phyloP scores from a whole-genome alignment of 2,888 invertebrate genomes.

The Polydrusus pterygomalis region DNA sequence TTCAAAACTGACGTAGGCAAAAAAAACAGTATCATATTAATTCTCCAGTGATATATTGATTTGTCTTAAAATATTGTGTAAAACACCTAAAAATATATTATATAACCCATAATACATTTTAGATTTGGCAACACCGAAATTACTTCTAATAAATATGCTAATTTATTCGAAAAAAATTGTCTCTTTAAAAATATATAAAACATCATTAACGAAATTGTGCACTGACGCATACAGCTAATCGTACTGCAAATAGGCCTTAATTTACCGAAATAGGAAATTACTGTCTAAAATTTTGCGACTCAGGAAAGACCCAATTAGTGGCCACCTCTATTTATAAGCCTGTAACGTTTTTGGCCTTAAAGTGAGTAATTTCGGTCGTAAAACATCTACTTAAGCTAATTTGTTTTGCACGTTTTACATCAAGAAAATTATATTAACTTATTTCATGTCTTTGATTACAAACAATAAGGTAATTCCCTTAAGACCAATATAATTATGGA shows the following conservation, averaged over 20 bases:
- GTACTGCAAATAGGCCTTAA: not conserved
- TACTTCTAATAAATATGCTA: too few relatives aligned
- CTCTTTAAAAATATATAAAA: too few relatives aligned
- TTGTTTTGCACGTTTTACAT: slow-evolving; percentile 17
- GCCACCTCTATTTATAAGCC: slow-evolving; percentile 15
- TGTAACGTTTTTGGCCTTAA: slow-evolving; percentile 20
- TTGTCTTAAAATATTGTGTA: too few relatives aligned
- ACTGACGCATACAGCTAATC: not conserved
- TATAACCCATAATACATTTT: too few relatives aligned
- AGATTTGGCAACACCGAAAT: too few relatives aligned
- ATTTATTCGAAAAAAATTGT: too few relatives aligned
- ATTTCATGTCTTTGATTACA: slow-evolving; percentile 15
- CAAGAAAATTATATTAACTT: not conserved
- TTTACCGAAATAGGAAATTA: slow-evolving; percentile 18
- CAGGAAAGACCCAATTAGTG: slow-evolving; percentile 12
- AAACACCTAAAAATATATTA: too few relatives aligned
- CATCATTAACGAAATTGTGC: too few relatives aligned
- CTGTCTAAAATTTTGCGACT: not conserved
- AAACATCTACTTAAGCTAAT: slow-evolving; percentile 15
- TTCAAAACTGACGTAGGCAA: too few relatives aligned
- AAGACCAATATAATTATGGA: not conserved
- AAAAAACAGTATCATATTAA: too few relatives aligned
- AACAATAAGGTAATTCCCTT: not conserved
- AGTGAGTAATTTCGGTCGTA: slow-evolving; percentile 13
- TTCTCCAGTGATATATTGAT: too few relatives aligned